Percentiles rank a stretch among this genome's conserved stretches.
These are phyloP conservation scores for Leptopilina drosophilae DNA, from an alignment of 2,888 invertebrate genomes.

Conservation along the genomic window DNA sequence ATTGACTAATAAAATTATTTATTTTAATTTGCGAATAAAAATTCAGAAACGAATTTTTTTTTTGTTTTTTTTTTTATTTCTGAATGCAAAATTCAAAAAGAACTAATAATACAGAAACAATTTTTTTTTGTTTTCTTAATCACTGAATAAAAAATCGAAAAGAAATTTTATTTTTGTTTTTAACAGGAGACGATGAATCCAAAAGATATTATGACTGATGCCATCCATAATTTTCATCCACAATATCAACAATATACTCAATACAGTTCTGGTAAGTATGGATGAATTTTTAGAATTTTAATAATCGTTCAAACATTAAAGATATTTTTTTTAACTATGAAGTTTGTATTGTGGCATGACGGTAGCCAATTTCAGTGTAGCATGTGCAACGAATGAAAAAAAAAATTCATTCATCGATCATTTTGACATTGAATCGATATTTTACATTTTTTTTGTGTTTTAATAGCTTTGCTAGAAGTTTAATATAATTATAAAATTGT, in stretches of 20 bases:
- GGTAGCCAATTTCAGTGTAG: conserved; percentile 45
- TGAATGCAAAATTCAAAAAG: no score
- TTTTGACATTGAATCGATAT: conserved; percentile 12
- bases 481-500: not conserved
- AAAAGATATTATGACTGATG: conserved; percentile 99
- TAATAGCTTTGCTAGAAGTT: not conserved
- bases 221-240: conserved; percentile 99
- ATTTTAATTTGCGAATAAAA: no score
- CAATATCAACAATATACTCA: conserved; percentile 99
- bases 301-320: conserved; percentile 27
- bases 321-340: conserved; percentile 42
- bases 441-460: not conserved
- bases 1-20: no score
- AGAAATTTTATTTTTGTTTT: conserved; percentile 44
- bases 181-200: conserved; percentile 96
- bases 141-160: no score
- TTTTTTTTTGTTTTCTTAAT: no score
- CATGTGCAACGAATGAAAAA: conserved; percentile 49
- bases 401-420: not conserved
- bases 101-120: no score
- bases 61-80: no score
- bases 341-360: conserved; percentile 26
- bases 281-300: conserved; percentile 36
- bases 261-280: conserved; percentile 91
- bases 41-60: no score